Conservation (phyloP, 2,113 vertebrate genomes). For the Grallaria varia region DNA sequence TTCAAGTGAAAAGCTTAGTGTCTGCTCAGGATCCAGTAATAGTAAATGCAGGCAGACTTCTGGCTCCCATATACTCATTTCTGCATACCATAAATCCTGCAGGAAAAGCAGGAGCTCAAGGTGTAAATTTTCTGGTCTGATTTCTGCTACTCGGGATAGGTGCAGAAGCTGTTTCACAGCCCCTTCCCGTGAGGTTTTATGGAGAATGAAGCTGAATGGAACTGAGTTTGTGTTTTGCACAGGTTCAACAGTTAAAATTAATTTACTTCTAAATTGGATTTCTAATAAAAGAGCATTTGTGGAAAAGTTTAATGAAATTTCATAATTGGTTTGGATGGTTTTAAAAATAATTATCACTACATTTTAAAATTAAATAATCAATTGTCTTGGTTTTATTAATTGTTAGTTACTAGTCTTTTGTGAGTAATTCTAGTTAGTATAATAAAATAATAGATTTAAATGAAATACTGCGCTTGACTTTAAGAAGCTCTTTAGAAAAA, state of each 20-base stretch:
- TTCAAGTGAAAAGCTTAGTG: neutral
- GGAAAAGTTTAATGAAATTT: neutral
- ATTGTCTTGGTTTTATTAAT: neutral
- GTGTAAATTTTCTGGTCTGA: neutral
- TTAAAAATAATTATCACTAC: neutral
- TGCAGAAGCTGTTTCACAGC: neutral
- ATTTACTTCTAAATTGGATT: neutral
- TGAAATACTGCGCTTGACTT: neutral
- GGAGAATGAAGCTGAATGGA: neutral
- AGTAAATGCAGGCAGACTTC: constrained; percentile 4
- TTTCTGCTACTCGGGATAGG: neutral
- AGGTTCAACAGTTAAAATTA: neutral
- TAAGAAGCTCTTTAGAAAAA: neutral
- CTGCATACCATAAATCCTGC: neutral
- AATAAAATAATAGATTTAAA: neutral
- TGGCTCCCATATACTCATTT: neutral
- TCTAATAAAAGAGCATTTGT: neutral
- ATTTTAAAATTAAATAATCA: neutral
- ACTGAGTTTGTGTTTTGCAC: neutral
- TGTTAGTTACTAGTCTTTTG: neutral
- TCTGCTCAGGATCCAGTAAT: neutral
- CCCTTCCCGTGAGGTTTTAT: neutral
- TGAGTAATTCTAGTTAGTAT: neutral
- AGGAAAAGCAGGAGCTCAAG: neutral
- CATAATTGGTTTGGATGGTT: neutral